Conservation (phyloP, 2,113 vertebrate genomes). For the Melanostigma gelatinosum region DNA sequence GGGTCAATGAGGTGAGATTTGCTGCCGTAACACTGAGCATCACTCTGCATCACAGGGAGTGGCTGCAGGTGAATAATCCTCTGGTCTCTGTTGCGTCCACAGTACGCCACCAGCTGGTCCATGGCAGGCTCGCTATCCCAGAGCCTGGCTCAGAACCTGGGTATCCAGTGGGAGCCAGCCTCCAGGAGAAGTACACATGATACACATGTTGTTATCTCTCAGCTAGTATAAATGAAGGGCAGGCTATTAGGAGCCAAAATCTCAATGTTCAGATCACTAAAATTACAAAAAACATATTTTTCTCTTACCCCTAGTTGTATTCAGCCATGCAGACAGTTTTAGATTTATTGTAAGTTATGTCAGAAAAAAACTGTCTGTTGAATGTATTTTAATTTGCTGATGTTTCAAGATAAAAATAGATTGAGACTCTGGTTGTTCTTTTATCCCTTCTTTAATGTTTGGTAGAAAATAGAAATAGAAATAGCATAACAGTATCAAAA, state of each 20-base stretch:
- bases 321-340: background rate
- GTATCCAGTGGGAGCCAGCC: conserved; percentile 96
- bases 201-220: conserved; percentile 18
- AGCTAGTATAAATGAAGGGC: background rate
- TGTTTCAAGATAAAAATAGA: background rate
- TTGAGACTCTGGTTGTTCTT: background rate
- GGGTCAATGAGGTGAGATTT: conserved; percentile 94
- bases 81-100: conserved; percentile 63
- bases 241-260: background rate
- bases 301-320: background rate
- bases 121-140: conserved; percentile 92
- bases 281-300: background rate
- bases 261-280: background rate
- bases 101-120: conserved; percentile 91
- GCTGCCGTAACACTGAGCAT: background rate
- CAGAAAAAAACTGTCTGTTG: background rate
- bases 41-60: conserved; percentile 4
- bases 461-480: background rate
- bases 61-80: conserved; percentile 31
- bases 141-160: conserved; percentile 96
- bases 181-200: conserved; percentile 91
- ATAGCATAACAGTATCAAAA: too few species aligned
- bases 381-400: background rate
- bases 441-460: background rate
- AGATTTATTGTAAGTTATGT: background rate